phyloP scores from a whole-genome alignment of 2,797 vertebrate species.

The Hafferia zeledoni region DNA sequence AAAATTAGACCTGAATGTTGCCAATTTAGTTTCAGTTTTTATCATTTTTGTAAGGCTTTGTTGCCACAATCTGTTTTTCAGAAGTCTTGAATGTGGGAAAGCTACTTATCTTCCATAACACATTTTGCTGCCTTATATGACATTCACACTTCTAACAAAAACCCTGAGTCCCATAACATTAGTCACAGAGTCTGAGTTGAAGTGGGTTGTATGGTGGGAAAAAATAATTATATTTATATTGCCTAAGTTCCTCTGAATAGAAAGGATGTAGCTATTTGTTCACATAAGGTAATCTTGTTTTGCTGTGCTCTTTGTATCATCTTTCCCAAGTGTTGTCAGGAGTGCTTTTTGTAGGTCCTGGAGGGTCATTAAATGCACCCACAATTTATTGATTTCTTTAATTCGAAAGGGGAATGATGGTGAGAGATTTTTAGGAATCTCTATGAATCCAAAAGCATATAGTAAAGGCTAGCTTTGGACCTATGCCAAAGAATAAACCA shows the following conservation, averaged over 20 bases:
- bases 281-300: not conserved
- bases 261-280: not conserved
- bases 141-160: not conserved
- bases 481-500: not conserved
- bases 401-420: not conserved
- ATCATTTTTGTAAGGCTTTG: not conserved
- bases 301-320: not conserved
- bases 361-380: not conserved
- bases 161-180: not conserved
- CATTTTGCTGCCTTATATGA: not conserved
- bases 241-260: not conserved
- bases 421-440: not conserved
- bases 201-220: not conserved
- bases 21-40: not conserved
- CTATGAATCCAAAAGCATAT: not conserved
- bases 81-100: not conserved
- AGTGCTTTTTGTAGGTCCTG: not conserved
- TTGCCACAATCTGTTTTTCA: not conserved
- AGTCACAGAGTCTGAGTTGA: not conserved
- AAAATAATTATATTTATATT: not conserved
- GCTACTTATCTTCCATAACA: not conserved
- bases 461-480: not conserved
- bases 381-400: not conserved
- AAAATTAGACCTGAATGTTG: not conserved
- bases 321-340: not conserved